Percentiles rank a stretch among this genome's conserved stretches.
phyloP scores from a whole-genome alignment of 2,888 invertebrate genomes.

The Lithophane ornitopus region DNA sequence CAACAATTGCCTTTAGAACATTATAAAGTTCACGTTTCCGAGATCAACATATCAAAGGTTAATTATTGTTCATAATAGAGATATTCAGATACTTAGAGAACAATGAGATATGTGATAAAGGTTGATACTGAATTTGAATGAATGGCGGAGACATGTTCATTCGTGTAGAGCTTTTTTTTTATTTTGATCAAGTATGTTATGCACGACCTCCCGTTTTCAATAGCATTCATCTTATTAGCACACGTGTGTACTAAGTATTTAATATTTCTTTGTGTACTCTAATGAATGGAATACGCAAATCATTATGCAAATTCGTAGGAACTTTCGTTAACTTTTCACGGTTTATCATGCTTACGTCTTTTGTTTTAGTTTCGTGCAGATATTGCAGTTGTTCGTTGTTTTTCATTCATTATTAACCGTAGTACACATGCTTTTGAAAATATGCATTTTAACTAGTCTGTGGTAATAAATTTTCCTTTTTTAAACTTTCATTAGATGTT shows the following conservation, averaged over 20 bases:
- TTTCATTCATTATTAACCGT: conserved; percentile 28
- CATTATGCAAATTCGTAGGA: conserved; percentile 37
- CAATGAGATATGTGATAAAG: conserved; percentile 19
- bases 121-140: conserved; percentile 28
- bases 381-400: conserved; percentile 38
- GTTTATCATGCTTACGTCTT: conserved; percentile 40
- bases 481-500: background rate
- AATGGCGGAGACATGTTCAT: conserved; percentile 8
- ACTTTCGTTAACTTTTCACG: conserved; percentile 54
- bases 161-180: conserved; percentile 1
- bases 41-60: conserved; percentile 53
- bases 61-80: conserved; percentile 31
- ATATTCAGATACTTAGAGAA: conserved; percentile 29
- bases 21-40: conserved; percentile 53
- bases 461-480: background rate
- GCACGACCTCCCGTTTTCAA: conserved; percentile 14
- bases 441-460: conserved; percentile 3
- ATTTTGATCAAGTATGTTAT: conserved; percentile 5
- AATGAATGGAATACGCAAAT: conserved; percentile 16
- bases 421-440: conserved; percentile 1
- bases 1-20: conserved; percentile 40
- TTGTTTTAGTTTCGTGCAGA: conserved; percentile 56
- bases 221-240: conserved; percentile 18
- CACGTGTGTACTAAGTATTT: conserved; percentile 39
- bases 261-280: conserved; percentile 23